phyloP scores from a whole-genome alignment of 2,113 vertebrate species.

The Notarius lentiginosus region DNA sequence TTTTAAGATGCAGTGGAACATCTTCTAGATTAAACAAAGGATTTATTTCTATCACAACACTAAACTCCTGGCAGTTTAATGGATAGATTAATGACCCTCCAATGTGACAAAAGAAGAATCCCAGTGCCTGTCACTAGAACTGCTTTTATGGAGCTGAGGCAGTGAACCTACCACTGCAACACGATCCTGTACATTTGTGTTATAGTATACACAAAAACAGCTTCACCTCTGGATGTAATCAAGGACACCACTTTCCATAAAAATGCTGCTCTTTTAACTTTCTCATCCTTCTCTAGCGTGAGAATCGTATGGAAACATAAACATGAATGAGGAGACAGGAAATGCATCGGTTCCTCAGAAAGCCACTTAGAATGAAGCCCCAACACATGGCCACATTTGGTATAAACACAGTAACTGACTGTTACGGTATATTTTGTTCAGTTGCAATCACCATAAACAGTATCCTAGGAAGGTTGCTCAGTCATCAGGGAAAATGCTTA shows the following conservation, averaged over 20 bases:
- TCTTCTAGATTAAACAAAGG: not conserved
- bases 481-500: constrained; percentile 1
- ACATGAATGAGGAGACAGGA: not conserved
- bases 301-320: constrained; percentile 31
- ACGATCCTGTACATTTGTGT: constrained; percentile 3
- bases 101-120: not conserved
- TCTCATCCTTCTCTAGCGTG: not conserved
- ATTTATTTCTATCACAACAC: not conserved
- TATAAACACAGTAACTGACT: constrained; percentile 36
- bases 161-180: not conserved
- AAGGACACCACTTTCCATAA: constrained; percentile 33
- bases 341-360: constrained; percentile 9
- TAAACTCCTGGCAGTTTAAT: constrained; percentile 3
- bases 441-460: constrained; percentile 2
- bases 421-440: not conserved
- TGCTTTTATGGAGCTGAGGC: not conserved
- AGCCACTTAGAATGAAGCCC: constrained; percentile 29
- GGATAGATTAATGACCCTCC: not conserved
- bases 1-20: not conserved
- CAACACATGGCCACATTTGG: constrained; percentile 12
- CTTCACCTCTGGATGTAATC: constrained; percentile 15
- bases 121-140: not conserved
- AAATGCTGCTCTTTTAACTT: constrained; percentile 21
- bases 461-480: not conserved
- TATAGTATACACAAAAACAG: constrained; percentile 16